These are phyloP conservation scores for Neosilurus hyrtlii DNA, from an alignment of 2,797 vertebrate species.

Conservation along the genomic window DNA sequence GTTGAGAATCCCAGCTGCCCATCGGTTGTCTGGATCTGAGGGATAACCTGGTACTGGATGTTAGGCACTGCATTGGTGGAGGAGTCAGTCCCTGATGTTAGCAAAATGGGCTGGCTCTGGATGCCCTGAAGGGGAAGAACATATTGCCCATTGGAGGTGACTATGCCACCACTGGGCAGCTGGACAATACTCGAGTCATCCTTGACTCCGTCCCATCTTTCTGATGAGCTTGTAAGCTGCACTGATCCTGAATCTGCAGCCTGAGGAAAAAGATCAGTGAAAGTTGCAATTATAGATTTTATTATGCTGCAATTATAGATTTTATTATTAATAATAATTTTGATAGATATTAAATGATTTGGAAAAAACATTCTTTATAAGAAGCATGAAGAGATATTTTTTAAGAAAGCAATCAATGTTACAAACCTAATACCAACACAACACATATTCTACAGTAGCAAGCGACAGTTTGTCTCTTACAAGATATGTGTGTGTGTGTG, in stretches of 20 bases:
- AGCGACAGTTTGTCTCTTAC: not conserved
- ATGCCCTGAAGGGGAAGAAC: conserved; percentile 96
- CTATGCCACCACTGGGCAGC: conserved; percentile 88
- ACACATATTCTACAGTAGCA: not conserved
- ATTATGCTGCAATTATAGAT: no score
- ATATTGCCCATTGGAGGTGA: conserved; percentile 97
- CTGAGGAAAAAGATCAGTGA: conserved; percentile 67
- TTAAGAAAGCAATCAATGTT: not conserved
- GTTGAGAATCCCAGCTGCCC: conserved; percentile 94
- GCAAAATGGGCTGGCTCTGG: conserved; percentile 96
- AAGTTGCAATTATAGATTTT: not conserved
- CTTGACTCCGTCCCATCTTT: conserved; percentile 95
- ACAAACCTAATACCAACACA: not conserved
- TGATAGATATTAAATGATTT: not conserved
- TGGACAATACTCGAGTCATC: conserved; percentile 95
- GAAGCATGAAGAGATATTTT: not conserved
- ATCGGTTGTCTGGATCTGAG: conserved; percentile 95
- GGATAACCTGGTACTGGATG: conserved; percentile 99
- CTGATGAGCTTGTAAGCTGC: conserved; percentile 86
- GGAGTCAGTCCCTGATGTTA: conserved; percentile 89
- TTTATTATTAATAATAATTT: no score
- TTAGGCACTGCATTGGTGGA: conserved; percentile 92
- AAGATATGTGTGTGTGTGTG: no score
- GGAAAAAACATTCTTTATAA: not conserved
- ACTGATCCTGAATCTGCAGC: conserved; percentile 83